Conservation (phyloP, 2,113 vertebrate species). For the Atrichornis clamosus region DNA sequence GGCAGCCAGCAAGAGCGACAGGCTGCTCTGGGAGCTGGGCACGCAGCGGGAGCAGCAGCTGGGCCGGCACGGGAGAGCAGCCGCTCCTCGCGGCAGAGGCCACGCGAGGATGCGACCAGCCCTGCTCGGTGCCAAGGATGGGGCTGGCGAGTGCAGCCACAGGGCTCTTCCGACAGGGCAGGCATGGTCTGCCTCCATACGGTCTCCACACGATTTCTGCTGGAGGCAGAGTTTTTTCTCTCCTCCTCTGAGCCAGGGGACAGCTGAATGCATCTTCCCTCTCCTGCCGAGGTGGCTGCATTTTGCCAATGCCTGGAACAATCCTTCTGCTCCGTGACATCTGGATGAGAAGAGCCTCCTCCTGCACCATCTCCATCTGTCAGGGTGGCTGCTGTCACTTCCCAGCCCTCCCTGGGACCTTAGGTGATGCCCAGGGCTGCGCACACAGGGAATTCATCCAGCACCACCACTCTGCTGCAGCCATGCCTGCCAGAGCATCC, state of each 20-base stretch:
- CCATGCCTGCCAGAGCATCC: background rate
- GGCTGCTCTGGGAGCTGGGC: background rate
- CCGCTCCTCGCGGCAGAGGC: fast-evolving
- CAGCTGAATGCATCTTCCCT: background rate
- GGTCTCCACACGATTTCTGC: fast-evolving
- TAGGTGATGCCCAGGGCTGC: background rate
- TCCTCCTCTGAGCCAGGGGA: background rate
- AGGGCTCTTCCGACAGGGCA: background rate
- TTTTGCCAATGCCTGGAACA: background rate
- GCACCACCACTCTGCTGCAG: fast-evolving
- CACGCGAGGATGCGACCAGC: background rate
- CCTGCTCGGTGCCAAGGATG: background rate
- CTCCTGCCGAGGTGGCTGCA: background rate
- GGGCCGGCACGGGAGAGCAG: fast-evolving
- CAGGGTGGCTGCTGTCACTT: background rate
- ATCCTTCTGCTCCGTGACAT: background rate
- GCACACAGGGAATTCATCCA: background rate
- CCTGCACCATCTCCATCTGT: background rate
- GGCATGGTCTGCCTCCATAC: fast-evolving
- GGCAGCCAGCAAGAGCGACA: background rate
- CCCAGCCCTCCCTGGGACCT: background rate
- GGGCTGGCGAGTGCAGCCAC: background rate
- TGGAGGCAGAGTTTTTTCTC: background rate
- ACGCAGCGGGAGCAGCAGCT: background rate
- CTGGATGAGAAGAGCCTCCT: background rate